Percentiles rank a stretch among this genome's conserved stretches.
Evolutionary conservation across 2,113 vertebrate genomes (phyloP).

Genomic region (Myodes glareolus): DNA sequence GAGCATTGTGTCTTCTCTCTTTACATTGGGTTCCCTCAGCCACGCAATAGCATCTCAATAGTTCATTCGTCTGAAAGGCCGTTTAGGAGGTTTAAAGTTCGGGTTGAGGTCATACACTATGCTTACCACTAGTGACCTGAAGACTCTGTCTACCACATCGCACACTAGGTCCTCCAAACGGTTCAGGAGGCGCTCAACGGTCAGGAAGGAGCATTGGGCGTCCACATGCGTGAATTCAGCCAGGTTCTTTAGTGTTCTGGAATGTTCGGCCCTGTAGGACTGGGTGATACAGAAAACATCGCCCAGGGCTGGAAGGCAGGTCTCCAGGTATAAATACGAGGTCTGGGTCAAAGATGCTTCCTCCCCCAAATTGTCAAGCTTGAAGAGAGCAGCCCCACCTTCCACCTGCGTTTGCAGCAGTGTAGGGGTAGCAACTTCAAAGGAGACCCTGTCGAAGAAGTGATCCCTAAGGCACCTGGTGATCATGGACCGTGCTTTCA

Average conservation of each 20-base stretch:
- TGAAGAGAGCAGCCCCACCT: slow-evolving; percentile 96
- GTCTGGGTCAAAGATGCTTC: slow-evolving; percentile 96
- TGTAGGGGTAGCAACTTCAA: slow-evolving; percentile 95
- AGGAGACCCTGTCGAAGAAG: slow-evolving; percentile 92
- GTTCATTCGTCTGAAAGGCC: slow-evolving; percentile 95
- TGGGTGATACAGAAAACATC: slow-evolving; percentile 79
- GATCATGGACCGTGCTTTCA: slow-evolving; percentile 91
- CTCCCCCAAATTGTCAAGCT: slow-evolving; percentile 96
- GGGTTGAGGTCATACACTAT: slow-evolving; percentile 94
- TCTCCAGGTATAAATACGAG: slow-evolving; percentile 98
- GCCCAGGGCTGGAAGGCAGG: slow-evolving; percentile 94
- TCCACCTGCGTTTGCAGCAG: slow-evolving; percentile 98
- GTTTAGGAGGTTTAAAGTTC: slow-evolving; percentile 92
- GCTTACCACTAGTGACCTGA: slow-evolving; percentile 88
- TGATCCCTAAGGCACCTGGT: slow-evolving; percentile 96
- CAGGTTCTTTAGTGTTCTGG: background rate
- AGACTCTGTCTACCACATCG: slow-evolving; percentile 94
- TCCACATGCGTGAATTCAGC: slow-evolving; percentile 93
- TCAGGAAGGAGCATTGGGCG: slow-evolving; percentile 95
- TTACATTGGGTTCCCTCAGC: slow-evolving; percentile 92
- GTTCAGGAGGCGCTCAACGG: slow-evolving; percentile 92
- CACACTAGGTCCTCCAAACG: slow-evolving; percentile 95
- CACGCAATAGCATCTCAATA: slow-evolving; percentile 93
- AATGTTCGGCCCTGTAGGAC: background rate
- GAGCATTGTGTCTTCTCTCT: slow-evolving; percentile 94